phyloP scores from a whole-genome alignment of 2,113 vertebrate genomes.

The Burhinus bistriatus region DNA sequence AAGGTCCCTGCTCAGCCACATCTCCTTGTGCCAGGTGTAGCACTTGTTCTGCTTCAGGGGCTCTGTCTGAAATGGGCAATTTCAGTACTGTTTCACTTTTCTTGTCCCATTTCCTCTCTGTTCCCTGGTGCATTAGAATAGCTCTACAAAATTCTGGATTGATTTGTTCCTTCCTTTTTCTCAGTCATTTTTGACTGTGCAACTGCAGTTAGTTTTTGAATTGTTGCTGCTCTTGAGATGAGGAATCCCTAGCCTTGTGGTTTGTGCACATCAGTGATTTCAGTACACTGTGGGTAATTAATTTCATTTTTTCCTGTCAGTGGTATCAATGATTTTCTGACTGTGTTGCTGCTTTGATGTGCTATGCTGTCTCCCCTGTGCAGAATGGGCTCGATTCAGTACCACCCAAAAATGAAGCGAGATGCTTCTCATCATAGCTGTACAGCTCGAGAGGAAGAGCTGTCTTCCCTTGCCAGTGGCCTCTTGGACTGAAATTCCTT shows the following conservation, averaged over 20 bases:
- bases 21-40: not conserved
- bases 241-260: not conserved
- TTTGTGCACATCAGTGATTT: not conserved
- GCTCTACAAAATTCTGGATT: not conserved
- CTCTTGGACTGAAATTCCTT: slow-evolving; percentile 38
- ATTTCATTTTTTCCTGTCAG: not conserved
- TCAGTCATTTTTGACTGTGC: not conserved
- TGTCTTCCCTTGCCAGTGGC: slow-evolving; percentile 19
- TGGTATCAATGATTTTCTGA: not conserved
- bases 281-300: not conserved
- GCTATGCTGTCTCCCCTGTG: not conserved
- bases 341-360: not conserved
- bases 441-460: not conserved
- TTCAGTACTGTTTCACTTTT: not conserved
- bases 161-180: not conserved
- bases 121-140: not conserved
- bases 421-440: not conserved
- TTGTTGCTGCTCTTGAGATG: not conserved
- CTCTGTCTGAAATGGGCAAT: not conserved
- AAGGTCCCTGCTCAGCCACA: not conserved
- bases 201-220: not conserved
- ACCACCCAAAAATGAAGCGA: not conserved
- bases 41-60: not conserved
- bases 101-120: not conserved
- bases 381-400: not conserved